phyloP scores from a whole-genome alignment of 1,140 invertebrate species.

The Coptotermes formosanus region DNA sequence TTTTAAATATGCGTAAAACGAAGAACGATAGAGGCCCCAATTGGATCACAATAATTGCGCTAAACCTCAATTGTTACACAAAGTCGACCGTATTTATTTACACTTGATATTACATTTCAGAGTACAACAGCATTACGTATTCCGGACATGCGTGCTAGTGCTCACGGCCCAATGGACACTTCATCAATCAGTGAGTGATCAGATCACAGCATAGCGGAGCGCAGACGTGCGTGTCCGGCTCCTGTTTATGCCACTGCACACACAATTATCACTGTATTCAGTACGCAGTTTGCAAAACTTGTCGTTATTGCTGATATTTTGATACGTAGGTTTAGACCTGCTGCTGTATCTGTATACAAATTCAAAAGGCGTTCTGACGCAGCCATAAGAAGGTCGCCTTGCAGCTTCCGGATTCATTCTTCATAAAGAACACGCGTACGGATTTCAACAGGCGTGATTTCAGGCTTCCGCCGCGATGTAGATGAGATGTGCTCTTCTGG shows the following conservation, averaged over 20 bases:
- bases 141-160: neutral
- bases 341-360: no score
- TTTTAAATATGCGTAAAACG: neutral
- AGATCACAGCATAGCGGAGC: neutral
- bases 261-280: neutral
- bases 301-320: neutral
- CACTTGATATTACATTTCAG: conserved; percentile 19
- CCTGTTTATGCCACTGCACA: conserved; percentile 8
- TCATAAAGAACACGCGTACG: no score
- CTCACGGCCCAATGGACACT: neutral
- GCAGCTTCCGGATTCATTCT: no score
- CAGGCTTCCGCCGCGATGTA: no score
- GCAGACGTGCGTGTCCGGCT: neutral
- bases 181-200: conserved; percentile 18
- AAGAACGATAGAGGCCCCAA: neutral
- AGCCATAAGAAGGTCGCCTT: no score
- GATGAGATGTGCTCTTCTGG: no score
- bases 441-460: no score
- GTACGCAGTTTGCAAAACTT: neutral
- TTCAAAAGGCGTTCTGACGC: no score
- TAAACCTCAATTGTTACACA: neutral
- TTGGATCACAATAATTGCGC: neutral
- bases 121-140: neutral
- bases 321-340: no score
- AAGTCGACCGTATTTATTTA: neutral